Evolutionary conservation across 2,888 invertebrate genomes (phyloP).

Genomic region (Hofmannophila pseudospretella): DNA sequence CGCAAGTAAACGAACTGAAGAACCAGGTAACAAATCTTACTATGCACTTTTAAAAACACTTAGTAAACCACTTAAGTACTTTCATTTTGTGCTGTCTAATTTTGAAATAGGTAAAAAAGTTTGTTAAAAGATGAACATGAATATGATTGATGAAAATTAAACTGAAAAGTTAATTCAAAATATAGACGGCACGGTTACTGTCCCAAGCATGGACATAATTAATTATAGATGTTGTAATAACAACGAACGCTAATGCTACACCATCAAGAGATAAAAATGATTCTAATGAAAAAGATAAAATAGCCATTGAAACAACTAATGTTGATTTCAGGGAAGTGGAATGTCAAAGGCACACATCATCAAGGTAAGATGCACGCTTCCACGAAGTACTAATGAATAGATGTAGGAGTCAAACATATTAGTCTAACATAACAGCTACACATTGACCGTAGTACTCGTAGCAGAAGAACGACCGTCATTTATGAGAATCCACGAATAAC

Average conservation of each 20-base stretch:
- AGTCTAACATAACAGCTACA: no score
- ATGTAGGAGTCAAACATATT: slow-evolving; percentile 14
- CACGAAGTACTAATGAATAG: slow-evolving; percentile 25
- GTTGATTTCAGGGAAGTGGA: slow-evolving; percentile 72
- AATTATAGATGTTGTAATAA: slow-evolving; percentile 64
- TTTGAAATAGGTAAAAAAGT: slow-evolving; percentile 23
- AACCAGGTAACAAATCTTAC: slow-evolving; percentile 59
- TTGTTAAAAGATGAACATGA: not conserved
- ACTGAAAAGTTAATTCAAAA: no score
- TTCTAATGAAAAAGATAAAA: not conserved
- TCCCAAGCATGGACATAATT: slow-evolving; percentile 69
- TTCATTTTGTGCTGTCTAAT: slow-evolving; percentile 18
- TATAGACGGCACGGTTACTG: no score
- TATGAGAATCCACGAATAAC: no score
- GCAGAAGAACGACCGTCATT: no score
- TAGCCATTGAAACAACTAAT: slow-evolving; percentile 41
- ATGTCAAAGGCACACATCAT: slow-evolving; percentile 59
- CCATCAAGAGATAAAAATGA: slow-evolving; percentile 7
- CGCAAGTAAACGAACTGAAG: slow-evolving; percentile 93
- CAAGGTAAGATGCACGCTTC: slow-evolving; percentile 64
- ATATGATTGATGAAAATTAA: no score
- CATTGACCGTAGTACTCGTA: no score
- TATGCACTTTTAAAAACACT: slow-evolving; percentile 4
- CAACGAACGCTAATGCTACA: slow-evolving; percentile 43
- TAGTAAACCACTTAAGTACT: slow-evolving; percentile 28